Conservation (phyloP, 2,888 invertebrate species). For the Mantis religiosa region DNA sequence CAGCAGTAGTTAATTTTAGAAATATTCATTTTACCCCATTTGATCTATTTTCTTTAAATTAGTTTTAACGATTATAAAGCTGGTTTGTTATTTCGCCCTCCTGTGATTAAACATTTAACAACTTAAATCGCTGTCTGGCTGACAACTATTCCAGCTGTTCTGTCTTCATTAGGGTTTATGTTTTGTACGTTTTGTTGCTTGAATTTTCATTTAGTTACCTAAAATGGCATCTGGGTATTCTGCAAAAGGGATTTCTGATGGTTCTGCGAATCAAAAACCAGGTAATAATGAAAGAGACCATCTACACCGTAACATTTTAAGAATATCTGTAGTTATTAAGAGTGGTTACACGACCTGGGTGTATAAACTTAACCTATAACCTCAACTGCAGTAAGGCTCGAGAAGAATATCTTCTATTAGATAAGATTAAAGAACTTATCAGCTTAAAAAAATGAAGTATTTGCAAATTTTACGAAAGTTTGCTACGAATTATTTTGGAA, state of each 20-base stretch:
- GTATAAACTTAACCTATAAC: neutral
- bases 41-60: neutral
- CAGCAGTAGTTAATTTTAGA: neutral
- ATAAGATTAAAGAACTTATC: neutral
- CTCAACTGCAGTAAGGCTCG: too few relatives aligned
- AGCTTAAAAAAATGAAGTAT: neutral
- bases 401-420: neutral
- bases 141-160: neutral
- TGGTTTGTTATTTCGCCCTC: neutral
- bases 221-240: conserved; percentile 20
- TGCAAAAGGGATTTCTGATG: conserved; percentile 7
- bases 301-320: neutral
- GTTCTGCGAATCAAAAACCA: conserved; percentile 9
- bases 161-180: neutral
- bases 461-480: neutral
- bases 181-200: neutral
- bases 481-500: neutral
- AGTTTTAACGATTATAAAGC: neutral
- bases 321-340: neutral
- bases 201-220: neutral
- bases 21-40: neutral
- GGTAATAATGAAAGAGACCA: neutral
- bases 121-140: neutral
- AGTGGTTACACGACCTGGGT: neutral
- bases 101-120: neutral